These are phyloP conservation scores for Pandemis corylana DNA, from an alignment of 2,888 invertebrate species.

Conservation along the genomic window DNA sequence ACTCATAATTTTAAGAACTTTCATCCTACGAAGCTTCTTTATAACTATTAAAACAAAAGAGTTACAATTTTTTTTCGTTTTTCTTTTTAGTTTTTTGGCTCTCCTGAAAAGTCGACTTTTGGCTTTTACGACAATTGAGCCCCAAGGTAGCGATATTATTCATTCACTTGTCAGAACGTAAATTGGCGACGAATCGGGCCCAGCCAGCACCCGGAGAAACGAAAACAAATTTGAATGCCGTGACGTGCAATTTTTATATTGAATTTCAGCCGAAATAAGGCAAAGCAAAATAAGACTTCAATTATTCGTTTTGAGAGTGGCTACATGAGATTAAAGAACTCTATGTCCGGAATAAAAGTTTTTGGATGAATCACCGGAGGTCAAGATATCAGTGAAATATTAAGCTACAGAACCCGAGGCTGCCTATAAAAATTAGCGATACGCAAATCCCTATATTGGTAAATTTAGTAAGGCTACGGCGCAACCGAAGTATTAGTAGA, in stretches of 20 bases:
- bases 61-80: too few species aligned
- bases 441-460: neutral
- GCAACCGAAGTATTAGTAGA: constrained; percentile 34
- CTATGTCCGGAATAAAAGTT: neutral
- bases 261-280: constrained; percentile 32
- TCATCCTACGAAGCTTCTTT: too few species aligned
- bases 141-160: too few species aligned
- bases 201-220: constrained; percentile 46
- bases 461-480: neutral
- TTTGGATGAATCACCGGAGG: neutral
- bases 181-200: constrained; percentile 67
- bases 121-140: too few species aligned
- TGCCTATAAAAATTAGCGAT: neutral
- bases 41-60: too few species aligned
- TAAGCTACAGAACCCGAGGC: neutral
- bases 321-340: neutral
- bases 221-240: constrained; percentile 50
- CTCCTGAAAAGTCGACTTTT: too few species aligned
- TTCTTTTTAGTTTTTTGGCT: too few species aligned
- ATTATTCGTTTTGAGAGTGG: neutral
- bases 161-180: constrained; percentile 75
- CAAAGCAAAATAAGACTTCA: neutral
- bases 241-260: constrained; percentile 44
- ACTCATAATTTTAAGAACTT: too few species aligned
- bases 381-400: neutral